phyloP scores from a whole-genome alignment of 2,888 invertebrate genomes.

The Chaetogeoica ovagalla region DNA sequence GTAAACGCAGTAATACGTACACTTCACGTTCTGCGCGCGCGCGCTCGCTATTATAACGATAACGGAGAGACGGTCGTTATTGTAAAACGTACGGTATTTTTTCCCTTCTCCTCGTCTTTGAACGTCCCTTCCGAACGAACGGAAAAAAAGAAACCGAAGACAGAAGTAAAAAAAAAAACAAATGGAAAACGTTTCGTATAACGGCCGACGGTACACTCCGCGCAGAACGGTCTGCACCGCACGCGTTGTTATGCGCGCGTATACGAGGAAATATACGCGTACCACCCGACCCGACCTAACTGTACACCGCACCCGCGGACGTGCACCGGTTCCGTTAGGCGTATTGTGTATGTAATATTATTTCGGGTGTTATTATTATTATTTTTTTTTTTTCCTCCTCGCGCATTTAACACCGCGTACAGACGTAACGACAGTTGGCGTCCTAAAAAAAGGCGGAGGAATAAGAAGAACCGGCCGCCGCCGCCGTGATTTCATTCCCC shows the following conservation, averaged over 20 bases:
- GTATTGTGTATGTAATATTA: conserved; percentile 1
- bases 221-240: no score
- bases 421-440: conserved; percentile 49
- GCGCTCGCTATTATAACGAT: neutral
- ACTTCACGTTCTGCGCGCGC: neutral
- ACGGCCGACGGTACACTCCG: no score
- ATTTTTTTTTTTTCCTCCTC: neutral
- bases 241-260: neutral
- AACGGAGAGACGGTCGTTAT: neutral
- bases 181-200: neutral
- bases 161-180: neutral
- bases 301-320: neutral
- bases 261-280: no score
- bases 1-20: no score
- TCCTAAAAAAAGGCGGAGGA: conserved; percentile 1
- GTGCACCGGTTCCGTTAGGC: conserved; percentile 15
- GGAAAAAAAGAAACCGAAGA: neutral
- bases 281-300: neutral
- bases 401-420: neutral
- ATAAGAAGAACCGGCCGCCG: neutral
- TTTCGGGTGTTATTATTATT: neutral
- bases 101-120: neutral
- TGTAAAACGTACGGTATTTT: neutral
- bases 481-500: conserved; percentile 29
- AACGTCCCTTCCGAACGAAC: neutral